These are phyloP conservation scores for Philantomba maxwellii DNA, from an alignment of 2,113 vertebrate genomes.

Conservation along the genomic window DNA sequence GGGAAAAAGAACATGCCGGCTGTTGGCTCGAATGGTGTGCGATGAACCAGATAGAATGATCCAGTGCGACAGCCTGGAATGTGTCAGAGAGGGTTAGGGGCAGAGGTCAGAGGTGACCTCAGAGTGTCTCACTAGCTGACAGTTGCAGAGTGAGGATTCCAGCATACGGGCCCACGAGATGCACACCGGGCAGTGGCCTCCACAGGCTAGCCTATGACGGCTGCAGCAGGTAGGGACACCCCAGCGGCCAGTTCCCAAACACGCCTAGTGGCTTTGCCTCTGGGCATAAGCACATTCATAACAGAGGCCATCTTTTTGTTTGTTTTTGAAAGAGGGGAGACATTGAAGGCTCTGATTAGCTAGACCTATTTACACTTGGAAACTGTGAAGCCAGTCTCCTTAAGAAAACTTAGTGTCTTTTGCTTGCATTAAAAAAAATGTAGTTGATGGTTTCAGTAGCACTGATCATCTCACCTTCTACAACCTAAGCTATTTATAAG, in stretches of 20 bases:
- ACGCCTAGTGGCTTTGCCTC: neutral
- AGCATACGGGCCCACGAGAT: neutral
- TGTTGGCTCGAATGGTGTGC: constrained; percentile 24
- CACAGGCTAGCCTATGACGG: neutral
- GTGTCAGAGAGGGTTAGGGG: constrained; percentile 53
- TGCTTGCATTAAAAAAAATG: neutral
- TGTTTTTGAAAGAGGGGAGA: neutral
- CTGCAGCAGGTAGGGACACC: neutral
- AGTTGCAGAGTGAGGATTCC: constrained; percentile 36
- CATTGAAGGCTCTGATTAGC: neutral
- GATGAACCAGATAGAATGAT: constrained; percentile 50
- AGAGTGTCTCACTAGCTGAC: constrained; percentile 43
- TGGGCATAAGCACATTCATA: neutral
- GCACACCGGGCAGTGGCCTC: neutral
- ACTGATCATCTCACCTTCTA: neutral
- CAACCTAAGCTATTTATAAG: neutral
- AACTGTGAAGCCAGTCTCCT: neutral
- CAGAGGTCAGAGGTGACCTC: constrained; percentile 48
- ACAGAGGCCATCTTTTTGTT: neutral
- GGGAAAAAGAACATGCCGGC: constrained; percentile 14
- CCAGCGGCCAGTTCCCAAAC: neutral
- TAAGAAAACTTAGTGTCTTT: neutral
- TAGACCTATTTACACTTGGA: neutral
- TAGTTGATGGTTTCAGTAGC: neutral
- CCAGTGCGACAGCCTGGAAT: constrained; percentile 38